phyloP scores from a whole-genome alignment of 53 echinoderm and acorn worm species.

The Arbacia lixula region DNA sequence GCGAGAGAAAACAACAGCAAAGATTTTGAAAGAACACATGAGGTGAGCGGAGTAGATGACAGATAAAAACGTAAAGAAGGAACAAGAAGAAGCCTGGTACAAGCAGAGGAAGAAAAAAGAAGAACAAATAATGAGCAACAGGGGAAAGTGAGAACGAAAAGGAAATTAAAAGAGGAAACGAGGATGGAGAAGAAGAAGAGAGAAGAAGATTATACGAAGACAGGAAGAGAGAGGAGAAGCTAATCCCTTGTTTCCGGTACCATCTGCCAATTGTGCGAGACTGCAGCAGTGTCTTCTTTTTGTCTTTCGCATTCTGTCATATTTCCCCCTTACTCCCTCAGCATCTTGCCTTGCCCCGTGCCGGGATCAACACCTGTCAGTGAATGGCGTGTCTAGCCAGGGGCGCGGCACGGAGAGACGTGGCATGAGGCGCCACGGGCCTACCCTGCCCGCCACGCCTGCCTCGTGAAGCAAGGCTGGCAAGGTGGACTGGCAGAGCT shows the following conservation, averaged over 20 bases:
- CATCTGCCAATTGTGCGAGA: slow-evolving; percentile 38
- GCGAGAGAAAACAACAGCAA: no score
- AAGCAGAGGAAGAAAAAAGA: no score
- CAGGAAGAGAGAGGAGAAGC: no score
- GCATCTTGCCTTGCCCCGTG: background rate
- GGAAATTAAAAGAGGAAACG: no score
- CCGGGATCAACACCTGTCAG: slow-evolving; percentile 48
- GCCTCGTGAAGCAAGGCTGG: no score
- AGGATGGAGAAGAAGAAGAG: no score
- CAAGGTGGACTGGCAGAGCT: background rate
- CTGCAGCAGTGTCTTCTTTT: background rate
- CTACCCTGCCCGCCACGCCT: background rate
- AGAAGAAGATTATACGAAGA: no score
- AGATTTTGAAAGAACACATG: no score
- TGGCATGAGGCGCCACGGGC: slow-evolving; percentile 33
- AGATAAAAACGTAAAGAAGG: no score
- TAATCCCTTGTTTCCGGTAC: slow-evolving; percentile 34
- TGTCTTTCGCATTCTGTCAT: slow-evolving; percentile 2
- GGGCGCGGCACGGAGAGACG: background rate
- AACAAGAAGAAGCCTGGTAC: no score
- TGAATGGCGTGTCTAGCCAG: slow-evolving; percentile 30
- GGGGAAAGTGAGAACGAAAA: background rate
- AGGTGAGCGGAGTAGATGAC: no score
- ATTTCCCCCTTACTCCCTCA: background rate
- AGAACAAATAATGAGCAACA: no score